phyloP scores from a whole-genome alignment of 2,888 invertebrate genomes.

The Achlya flavicornis region DNA sequence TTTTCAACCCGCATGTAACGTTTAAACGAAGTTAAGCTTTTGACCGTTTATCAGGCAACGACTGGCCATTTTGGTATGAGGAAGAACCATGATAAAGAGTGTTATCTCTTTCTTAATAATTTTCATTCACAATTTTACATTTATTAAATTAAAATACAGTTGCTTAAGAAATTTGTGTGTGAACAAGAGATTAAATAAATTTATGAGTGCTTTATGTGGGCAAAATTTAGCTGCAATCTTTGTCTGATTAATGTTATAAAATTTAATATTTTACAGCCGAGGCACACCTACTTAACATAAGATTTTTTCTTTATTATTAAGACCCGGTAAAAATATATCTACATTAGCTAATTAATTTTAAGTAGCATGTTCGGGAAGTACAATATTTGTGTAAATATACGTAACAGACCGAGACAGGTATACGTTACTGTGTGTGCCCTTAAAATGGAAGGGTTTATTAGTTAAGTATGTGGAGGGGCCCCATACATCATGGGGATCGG shows the following conservation, averaged over 20 bases:
- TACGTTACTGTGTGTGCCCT: conserved; percentile 55
- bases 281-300: neutral
- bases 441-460: conserved; percentile 70
- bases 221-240: neutral
- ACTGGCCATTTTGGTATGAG: conserved; percentile 44
- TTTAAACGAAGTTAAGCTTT: conserved; percentile 65
- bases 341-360: neutral
- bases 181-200: conserved; percentile 12
- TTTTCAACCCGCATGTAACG: conserved; percentile 74
- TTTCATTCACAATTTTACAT: conserved; percentile 29
- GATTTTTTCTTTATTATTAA: too few relatives aligned
- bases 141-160: conserved; percentile 10
- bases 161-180: conserved; percentile 22
- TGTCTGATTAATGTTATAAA: conserved; percentile 19
- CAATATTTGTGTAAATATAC: conserved; percentile 18
- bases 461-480: conserved; percentile 70
- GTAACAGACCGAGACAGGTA: conserved; percentile 56
- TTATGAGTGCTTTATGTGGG: neutral
- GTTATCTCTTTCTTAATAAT: conserved; percentile 62
- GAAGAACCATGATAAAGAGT: conserved; percentile 46
- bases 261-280: conserved; percentile 16
- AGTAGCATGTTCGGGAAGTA: too few relatives aligned
- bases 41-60: conserved; percentile 48
- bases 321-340: neutral
- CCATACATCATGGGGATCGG: conserved; percentile 72